Percentiles rank a stretch among this genome's conserved stretches.
phyloP scores from a whole-genome alignment of 92 coral and sea anemone species.

The Palythoa grandiflora region DNA sequence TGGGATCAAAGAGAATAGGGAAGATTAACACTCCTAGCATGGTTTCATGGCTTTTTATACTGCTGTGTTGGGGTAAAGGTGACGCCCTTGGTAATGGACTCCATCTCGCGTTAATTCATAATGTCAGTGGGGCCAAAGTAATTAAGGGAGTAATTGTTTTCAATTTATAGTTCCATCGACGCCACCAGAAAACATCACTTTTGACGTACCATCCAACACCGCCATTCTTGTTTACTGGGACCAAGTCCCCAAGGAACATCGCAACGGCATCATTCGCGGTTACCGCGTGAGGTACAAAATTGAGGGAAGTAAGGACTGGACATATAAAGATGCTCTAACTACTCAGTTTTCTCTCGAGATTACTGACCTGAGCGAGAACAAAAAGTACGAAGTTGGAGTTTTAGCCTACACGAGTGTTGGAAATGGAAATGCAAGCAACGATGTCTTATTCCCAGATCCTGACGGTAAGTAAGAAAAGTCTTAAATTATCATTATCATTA shows the following conservation, averaged over 20 bases:
- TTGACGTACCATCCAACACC: conserved; percentile 57
- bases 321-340: conserved; percentile 43
- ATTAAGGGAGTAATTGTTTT: background rate
- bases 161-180: conserved; percentile 66
- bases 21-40: no score
- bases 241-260: conserved; percentile 62
- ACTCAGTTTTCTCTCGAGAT: conserved; percentile 50
- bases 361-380: conserved; percentile 55
- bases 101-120: no score
- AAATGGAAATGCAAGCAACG: conserved; percentile 68
- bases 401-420: conserved; percentile 85
- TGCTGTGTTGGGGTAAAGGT: no score
- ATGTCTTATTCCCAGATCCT: conserved; percentile 66
- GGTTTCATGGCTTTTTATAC: no score
- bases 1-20: no score
- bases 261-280: conserved; percentile 79
- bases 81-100: no score
- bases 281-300: conserved; percentile 71
- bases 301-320: conserved; percentile 42
- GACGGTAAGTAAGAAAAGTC: conserved; percentile 44
- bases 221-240: conserved; percentile 58
- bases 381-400: conserved; percentile 70
- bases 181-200: conserved; percentile 72
- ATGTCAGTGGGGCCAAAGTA: no score
- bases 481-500: no score